phyloP scores from a whole-genome alignment of 2,888 invertebrate genomes.

The Caenorhabditis doughertyi region DNA sequence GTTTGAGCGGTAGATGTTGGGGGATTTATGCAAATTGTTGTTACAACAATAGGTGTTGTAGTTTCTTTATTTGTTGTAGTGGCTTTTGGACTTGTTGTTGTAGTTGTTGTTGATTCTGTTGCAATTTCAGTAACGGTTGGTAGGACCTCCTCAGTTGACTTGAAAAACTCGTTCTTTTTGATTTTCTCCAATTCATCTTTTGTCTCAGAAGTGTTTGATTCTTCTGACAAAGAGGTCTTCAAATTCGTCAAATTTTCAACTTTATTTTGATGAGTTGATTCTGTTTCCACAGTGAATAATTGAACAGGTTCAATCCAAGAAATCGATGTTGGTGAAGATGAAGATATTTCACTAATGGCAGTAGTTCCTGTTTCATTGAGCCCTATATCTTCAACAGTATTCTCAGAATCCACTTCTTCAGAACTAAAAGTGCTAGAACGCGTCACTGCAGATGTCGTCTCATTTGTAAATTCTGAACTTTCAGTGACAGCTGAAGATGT shows the following conservation, averaged over 20 bases:
- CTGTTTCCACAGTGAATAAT: slow-evolving; percentile 40
- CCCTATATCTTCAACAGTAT: slow-evolving; percentile 36
- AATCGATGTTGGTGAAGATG: background rate
- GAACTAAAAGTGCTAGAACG: slow-evolving; percentile 1
- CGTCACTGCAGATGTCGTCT: background rate
- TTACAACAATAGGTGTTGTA: slow-evolving; percentile 10
- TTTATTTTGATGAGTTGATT: slow-evolving; percentile 6
- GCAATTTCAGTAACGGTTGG: background rate
- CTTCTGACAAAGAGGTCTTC: slow-evolving; percentile 1
- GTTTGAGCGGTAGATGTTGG: slow-evolving; percentile 25
- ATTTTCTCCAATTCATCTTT: background rate
- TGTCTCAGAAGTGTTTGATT: slow-evolving; percentile 15
- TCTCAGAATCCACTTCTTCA: slow-evolving; percentile 12
- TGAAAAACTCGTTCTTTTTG: background rate
- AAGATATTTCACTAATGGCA: background rate
- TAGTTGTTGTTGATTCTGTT: background rate
- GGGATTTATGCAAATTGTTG: slow-evolving; percentile 39
- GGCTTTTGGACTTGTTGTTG: background rate
- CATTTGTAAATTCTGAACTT: background rate
- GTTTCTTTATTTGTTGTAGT: background rate
- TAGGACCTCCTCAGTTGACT: background rate
- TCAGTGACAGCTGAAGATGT: background rate
- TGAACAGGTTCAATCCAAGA: slow-evolving; percentile 43
- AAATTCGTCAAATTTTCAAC: slow-evolving; percentile 29
- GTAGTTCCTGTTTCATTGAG: slow-evolving; percentile 8